Base-by-base conservation (phyloP, 2,113 vertebrate genomes). In the Genyomyrus donnyi region DNA sequence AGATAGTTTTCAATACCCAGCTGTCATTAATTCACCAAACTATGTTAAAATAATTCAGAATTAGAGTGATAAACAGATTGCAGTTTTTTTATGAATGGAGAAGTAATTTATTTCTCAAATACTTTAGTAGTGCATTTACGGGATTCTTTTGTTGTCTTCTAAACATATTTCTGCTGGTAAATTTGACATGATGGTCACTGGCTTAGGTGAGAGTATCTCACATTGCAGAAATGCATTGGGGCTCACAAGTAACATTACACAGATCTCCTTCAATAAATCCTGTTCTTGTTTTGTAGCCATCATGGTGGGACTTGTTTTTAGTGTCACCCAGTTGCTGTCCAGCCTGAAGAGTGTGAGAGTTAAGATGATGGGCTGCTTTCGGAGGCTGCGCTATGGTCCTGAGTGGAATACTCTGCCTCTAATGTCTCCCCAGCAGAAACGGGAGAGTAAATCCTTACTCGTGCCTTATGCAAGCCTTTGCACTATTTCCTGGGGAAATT, bases 391-490 rank as follows among this genome's bases (percentile, higher is more conserved):
- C 17, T 53, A 35, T 35, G 89, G 4, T 48, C 9, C 21, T 31
- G 80, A 35, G 56, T 74, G 7, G 6, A 58, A 27, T 21, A 85
- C 27, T 85, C 39, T 90, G 86, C 90, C 86, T 88, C 15, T 83
- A 35, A 27, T 85, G 90, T 88, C 31, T 89, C 85, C 89, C 66
- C 31, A 45, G 77, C 42, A 45, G 77, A 27, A 85, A 46, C 13
- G 21, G 87, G 84, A 89, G 27, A 66, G 35, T 45, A 48, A 15
- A 90, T 27, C 35, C 5, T 35, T 24, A 31, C 17, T n/a, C 7
- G 90, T 90, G 90, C 90, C 90, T 90, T 90, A 88, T 90, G 74
- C 52, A 70, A 88, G 86, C 87, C 46, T 90, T 90, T 90, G 90
- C 90, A 90, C 90, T 90, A 90, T 77, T 90, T 84, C 48, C 52